Base-by-base conservation (phyloP, 1,140 invertebrate genomes). In the Brachionus angularis region DNA sequence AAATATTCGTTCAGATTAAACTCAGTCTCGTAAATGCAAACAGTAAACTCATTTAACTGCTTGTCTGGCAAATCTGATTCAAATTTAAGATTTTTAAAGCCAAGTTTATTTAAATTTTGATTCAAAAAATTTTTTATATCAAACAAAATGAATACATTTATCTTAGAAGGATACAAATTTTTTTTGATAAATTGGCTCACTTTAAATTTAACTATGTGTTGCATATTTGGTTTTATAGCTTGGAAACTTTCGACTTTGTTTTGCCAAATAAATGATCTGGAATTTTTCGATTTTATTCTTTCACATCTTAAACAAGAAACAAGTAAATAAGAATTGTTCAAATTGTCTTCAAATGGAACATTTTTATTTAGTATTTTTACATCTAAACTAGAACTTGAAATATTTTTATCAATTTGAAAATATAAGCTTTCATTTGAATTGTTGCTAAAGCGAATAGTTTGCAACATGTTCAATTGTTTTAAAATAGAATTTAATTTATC, bases 391-490 rank as follows among this genome's bases (percentile, higher is more conserved):
- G 4, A 3, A n/a, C 39, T 29, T 8, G 21, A 23, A 39, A 58
- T 23, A 14, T 58, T 36, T 39, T 58, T 58, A 3, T 8, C 25
- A 1, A 58, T 39, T 14, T 58, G 33, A 58, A 58, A 58, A 23
- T 39, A 36, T 7, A n/a, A n/a, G n/a, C n/a, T n/a, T n/a, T 58
- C 36, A 2, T 21, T 21, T 23, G 36, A 39, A n/a, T n/a, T n/a
- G n/a, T n/a, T n/a, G 16, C 27, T 36, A 39, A 36, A 39, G 5
- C 34, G 18, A 27, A 36, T 58, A 10, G 23, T 12, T n/a, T 58
- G 53, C 39, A 58, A 58, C 36, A 58, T 58, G 18, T 36, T 39
- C n/a, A 58, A 39, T 16, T 58, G 53, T 23, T 58, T 58, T 10
- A 58, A 12, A 1, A 34, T 14, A 12, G 21, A 25, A 21, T 58